Conservation (phyloP, 2,888 invertebrate genomes). For the Ecliptopera silaceata region DNA sequence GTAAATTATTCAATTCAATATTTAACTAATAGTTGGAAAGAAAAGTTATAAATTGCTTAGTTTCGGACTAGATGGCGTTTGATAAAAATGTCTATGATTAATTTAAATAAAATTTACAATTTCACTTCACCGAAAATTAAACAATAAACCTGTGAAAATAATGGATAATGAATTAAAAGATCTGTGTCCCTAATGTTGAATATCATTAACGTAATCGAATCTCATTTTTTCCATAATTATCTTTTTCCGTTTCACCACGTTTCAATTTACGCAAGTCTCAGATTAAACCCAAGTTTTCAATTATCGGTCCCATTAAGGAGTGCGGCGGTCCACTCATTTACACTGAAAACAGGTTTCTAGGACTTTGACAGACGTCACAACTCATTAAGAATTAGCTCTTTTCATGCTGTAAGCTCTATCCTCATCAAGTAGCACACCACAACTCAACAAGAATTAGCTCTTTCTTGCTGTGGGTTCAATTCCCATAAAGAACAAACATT, state of each 20-base stretch:
- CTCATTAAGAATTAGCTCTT: no score
- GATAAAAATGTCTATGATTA: no score
- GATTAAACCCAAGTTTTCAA: conserved; percentile 73
- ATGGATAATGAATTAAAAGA: conserved; percentile 19
- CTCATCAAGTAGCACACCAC: no score
- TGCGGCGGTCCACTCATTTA: conserved; percentile 41
- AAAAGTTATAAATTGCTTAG: no score
- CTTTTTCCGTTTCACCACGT: conserved; percentile 56
- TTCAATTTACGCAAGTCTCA: conserved; percentile 65
- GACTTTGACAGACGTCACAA: no score
- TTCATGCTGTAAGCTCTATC: no score
- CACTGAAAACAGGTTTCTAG: not conserved
- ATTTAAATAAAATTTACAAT: not conserved
- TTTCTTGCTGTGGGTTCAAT: no score
- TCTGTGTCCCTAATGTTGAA: conserved; percentile 31
- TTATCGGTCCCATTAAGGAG: conserved; percentile 66
- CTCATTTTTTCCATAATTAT: conserved; percentile 51
- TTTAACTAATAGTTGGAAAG: no score
- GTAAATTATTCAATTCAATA: no score
- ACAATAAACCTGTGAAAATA: conserved; percentile 9
- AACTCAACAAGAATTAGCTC: no score
- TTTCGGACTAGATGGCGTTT: no score
- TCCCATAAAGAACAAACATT: no score
- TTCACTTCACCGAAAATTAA: conserved; percentile 4
- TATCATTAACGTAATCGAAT: conserved; percentile 38